A percentile compares a stretch with the other conserved stretches of the same genome.
Evolutionary conservation across 2,797 vertebrate genomes (phyloP).

Genomic region (Sebastes jordani): DNA sequence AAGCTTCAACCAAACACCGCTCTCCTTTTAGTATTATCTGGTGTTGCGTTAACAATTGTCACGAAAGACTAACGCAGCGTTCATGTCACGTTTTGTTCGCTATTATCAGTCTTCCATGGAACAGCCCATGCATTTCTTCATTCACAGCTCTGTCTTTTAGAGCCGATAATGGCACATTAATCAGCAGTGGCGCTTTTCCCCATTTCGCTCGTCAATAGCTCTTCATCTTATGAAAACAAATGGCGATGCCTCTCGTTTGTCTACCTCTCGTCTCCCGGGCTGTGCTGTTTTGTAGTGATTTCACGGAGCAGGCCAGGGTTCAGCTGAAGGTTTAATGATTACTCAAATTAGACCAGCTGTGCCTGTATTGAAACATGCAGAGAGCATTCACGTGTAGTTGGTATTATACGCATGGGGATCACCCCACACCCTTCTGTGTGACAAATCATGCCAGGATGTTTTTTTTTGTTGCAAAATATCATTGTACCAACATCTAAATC

Average conservation of each 20-base stretch:
- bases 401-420: not conserved
- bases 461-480: not conserved
- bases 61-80: not conserved
- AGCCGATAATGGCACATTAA: not conserved
- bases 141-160: not conserved
- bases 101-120: not conserved
- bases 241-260: not conserved
- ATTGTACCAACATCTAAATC: not conserved
- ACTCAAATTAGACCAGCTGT: not conserved
- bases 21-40: not conserved
- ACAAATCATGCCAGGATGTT: not conserved
- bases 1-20: not conserved
- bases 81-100: not conserved
- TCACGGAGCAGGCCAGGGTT: slow-evolving; percentile 11
- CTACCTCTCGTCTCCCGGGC: not conserved
- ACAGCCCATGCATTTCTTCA: not conserved
- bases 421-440: not conserved
- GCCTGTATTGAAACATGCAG: not conserved
- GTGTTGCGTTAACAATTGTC: not conserved
- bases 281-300: not conserved
- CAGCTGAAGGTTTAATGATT: slow-evolving; percentile 54
- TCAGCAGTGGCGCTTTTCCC: not conserved
- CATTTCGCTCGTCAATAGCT: not conserved
- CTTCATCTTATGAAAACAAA: not conserved
- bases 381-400: not conserved